Conservation (phyloP, 2,113 vertebrate species). For the Melozone crissalis region DNA sequence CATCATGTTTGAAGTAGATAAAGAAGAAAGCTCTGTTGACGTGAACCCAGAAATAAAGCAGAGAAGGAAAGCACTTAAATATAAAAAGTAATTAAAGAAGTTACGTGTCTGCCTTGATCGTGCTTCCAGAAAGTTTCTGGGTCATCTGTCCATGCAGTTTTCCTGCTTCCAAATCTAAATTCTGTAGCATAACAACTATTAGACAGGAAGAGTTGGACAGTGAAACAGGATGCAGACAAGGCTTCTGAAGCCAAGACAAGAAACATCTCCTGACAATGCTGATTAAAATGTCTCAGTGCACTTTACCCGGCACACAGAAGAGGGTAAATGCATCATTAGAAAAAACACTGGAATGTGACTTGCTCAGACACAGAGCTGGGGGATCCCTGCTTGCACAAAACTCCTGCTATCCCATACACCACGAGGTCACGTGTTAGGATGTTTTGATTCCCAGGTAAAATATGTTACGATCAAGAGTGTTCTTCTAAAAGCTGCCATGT, state of each 20-base stretch:
- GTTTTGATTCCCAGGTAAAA: background rate
- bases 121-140: constrained; percentile 21
- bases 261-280: background rate
- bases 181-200: background rate
- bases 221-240: background rate
- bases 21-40: constrained; percentile 28
- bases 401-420: fast-evolving
- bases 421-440: fast-evolving
- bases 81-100: constrained; percentile 32
- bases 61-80: constrained; percentile 16
- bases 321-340: background rate
- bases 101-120: background rate
- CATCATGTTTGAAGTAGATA: background rate
- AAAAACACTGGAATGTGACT: background rate
- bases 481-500: background rate
- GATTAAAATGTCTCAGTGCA: background rate
- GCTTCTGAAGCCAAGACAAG: background rate
- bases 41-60: constrained; percentile 39
- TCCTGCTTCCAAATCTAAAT: background rate
- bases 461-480: background rate
- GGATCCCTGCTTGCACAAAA: background rate
- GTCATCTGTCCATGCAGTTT: background rate
- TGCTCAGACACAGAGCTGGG: background rate
- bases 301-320: background rate
- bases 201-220: constrained; percentile 4